Conservation (phyloP, 2,888 invertebrate genomes). For the Lasioglossum leucozonium region DNA sequence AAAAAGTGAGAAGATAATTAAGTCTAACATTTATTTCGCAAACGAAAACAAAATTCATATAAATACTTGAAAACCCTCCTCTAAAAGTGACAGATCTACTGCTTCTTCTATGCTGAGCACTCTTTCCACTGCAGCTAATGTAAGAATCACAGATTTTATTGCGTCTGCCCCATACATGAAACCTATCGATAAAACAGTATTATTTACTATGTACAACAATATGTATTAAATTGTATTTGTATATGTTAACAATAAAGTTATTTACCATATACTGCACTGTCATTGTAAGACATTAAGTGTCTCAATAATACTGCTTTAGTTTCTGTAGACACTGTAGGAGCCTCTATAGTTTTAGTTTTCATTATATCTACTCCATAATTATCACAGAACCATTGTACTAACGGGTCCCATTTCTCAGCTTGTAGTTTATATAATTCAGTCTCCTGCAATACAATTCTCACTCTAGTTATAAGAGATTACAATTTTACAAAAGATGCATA, state of each 20-base stretch:
- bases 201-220: conserved; percentile 4
- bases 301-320: conserved; percentile 90
- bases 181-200: conserved; percentile 86
- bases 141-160: conserved; percentile 95
- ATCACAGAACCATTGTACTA: conserved; percentile 95
- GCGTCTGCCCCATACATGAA: conserved; percentile 94
- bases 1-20: neutral
- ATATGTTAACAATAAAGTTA: conserved; percentile 42
- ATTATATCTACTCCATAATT: conserved; percentile 90
- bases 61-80: conserved; percentile 95
- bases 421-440: conserved; percentile 91
- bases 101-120: conserved; percentile 92
- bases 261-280: conserved; percentile 93
- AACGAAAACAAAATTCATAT: conserved; percentile 24
- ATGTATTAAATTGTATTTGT: conserved; percentile 14
- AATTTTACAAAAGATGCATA: conserved; percentile 26
- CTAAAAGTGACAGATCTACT: conserved; percentile 93
- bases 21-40: conserved; percentile 10
- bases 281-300: conserved; percentile 93
- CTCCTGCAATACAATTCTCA: conserved; percentile 86
- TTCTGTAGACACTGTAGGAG: conserved; percentile 88
- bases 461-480: neutral
- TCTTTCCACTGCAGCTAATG: conserved; percentile 93
- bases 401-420: conserved; percentile 93
- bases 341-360: conserved; percentile 89